Conservation (phyloP, 2,888 invertebrate genomes). For the Agrilus mali region DNA sequence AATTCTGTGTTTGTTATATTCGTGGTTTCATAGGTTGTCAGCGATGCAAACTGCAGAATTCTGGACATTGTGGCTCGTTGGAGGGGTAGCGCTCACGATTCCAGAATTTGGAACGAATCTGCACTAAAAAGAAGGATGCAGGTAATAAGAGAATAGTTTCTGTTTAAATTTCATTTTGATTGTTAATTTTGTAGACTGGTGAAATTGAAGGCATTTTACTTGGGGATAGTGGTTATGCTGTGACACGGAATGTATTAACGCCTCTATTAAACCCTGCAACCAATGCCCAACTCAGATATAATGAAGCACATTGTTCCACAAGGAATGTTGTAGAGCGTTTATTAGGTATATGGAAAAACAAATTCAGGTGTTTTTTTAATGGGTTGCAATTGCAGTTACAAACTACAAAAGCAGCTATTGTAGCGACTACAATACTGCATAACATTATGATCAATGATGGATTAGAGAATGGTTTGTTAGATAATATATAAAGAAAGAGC, state of each 20-base stretch:
- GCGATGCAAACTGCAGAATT: too few species aligned
- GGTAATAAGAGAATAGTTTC: too few species aligned
- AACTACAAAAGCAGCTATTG: slow-evolving; percentile 5
- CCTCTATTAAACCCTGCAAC: slow-evolving; percentile 14
- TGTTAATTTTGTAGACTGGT: too few species aligned
- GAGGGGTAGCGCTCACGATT: too few species aligned
- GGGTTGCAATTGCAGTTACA: slow-evolving; percentile 4
- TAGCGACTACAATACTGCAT: slow-evolving; percentile 6
- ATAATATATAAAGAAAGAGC: too few species aligned
- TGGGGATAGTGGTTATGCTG: slow-evolving; percentile 18
- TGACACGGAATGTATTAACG: slow-evolving; percentile 14
- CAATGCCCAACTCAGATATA: slow-evolving; percentile 13
- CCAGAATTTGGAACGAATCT: too few species aligned
- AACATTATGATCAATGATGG: slow-evolving; percentile 3
- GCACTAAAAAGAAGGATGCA: too few species aligned
- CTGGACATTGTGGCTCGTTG: too few species aligned
- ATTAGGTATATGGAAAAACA: slow-evolving; percentile 12
- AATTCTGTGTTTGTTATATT: too few species aligned
- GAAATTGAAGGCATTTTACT: slow-evolving; percentile 12
- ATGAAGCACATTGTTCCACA: slow-evolving; percentile 16
- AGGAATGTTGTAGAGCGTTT: slow-evolving; percentile 15
- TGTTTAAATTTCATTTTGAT: neutral
- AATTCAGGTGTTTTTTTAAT: slow-evolving; percentile 8
- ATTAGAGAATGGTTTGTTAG: too few species aligned
- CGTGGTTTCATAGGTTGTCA: neutral